Percentiles rank a stretch among this genome's conserved stretches.
Conservation (phyloP, 92 coral and sea anemone species). For the Bergia puertoricense region DNA sequence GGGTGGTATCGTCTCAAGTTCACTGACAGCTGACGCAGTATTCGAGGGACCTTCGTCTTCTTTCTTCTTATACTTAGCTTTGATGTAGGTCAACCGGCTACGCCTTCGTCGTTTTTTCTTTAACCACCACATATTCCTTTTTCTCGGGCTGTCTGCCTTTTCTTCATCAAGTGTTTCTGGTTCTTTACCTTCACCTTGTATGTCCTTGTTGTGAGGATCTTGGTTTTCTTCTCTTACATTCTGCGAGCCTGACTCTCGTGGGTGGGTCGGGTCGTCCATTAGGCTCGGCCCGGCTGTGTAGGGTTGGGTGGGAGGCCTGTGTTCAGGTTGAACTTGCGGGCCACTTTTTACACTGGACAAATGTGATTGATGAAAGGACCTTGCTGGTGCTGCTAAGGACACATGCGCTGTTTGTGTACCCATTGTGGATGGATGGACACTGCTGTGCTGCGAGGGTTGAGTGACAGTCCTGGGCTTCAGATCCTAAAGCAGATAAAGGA, state of each 20-base stretch:
- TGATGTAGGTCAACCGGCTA: slow-evolving; percentile 80
- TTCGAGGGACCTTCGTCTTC: slow-evolving; percentile 66
- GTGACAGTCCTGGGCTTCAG: slow-evolving; percentile 27
- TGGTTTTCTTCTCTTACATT: slow-evolving; percentile 13
- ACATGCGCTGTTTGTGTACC: slow-evolving; percentile 5
- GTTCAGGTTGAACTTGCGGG: slow-evolving; percentile 1
- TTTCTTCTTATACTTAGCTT: slow-evolving; percentile 79
- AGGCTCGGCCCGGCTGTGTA: slow-evolving; percentile 9
- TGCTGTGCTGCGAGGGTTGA: slow-evolving; percentile 24
- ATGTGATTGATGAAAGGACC: not conserved
- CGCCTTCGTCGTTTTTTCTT: slow-evolving; percentile 82
- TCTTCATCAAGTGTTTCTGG: slow-evolving; percentile 47
- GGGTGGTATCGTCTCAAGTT: not conserved
- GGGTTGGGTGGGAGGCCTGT: slow-evolving; percentile 40
- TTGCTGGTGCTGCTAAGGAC: not conserved
- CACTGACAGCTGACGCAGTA: not conserved
- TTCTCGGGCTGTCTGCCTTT: slow-evolving; percentile 59
- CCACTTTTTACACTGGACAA: not conserved
- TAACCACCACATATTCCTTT: slow-evolving; percentile 77
- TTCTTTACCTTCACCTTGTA: slow-evolving; percentile 40
- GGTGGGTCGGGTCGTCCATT: not conserved
- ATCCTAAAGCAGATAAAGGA: not conserved
- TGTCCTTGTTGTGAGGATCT: slow-evolving; percentile 21
- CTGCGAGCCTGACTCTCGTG: slow-evolving; percentile 25
- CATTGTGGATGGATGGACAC: not conserved